phyloP scores from a whole-genome alignment of 2,113 vertebrate species.

The Corydoras sp. region DNA sequence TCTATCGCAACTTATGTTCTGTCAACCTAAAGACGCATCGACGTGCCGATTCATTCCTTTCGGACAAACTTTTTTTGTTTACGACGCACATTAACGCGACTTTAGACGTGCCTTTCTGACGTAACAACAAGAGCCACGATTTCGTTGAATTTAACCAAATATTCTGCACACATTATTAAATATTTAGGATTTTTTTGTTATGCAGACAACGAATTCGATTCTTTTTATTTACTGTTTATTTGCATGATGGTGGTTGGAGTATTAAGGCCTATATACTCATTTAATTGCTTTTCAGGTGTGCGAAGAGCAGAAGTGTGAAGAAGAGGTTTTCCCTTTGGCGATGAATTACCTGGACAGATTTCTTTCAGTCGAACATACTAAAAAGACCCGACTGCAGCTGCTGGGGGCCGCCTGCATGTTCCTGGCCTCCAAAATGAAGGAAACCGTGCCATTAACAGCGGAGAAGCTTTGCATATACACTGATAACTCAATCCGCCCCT shows the following conservation, averaged over 20 bases:
- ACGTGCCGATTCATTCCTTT: no score
- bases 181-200: no score
- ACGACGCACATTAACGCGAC: no score
- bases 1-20: no score
- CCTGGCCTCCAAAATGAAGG: constrained; percentile 97
- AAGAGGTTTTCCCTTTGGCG: constrained; percentile 93
- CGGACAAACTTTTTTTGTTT: no score
- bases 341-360: constrained; percentile 99
- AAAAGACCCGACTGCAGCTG: constrained; percentile 88
- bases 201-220: background rate
- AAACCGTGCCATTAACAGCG: constrained; percentile 90
- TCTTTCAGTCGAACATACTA: constrained; percentile 87
- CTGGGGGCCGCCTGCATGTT: constrained; percentile 96
- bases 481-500: constrained; percentile 87
- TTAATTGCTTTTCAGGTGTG: constrained; percentile 74
- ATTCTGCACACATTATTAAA: no score
- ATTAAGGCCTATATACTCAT: background rate
- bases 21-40: no score
- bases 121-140: no score
- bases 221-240: background rate
- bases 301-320: constrained; percentile 96
- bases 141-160: no score
- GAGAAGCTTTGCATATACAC: constrained; percentile 97
- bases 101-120: no score
- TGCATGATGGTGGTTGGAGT: background rate